Percentiles rank a stretch among this genome's conserved stretches.
These are phyloP conservation scores for Orthonyx spaldingii DNA, from an alignment of 2,113 vertebrate genomes.

Conservation along the genomic window DNA sequence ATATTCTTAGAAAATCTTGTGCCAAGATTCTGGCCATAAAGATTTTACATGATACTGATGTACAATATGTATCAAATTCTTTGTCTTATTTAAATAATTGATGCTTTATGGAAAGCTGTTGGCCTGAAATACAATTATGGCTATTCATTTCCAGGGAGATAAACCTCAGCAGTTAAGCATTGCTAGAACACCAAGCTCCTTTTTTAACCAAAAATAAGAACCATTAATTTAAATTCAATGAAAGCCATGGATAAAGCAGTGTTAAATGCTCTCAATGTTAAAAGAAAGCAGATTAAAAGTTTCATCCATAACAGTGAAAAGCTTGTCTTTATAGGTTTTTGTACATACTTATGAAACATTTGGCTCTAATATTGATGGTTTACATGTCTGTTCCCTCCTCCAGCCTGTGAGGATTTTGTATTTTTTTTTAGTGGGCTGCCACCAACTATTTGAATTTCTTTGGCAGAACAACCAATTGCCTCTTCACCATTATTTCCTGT, in stretches of 20 bases:
- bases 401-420: background rate
- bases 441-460: background rate
- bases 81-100: conserved; percentile 19
- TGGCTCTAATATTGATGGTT: background rate
- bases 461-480: background rate
- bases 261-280: background rate
- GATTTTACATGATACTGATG: conserved; percentile 10
- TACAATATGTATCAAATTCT: background rate
- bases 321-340: background rate
- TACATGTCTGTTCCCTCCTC: background rate
- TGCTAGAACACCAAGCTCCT: conserved; percentile 1
- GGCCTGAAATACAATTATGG: conserved; percentile 16
- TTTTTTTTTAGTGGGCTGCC: background rate
- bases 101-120: conserved; percentile 30
- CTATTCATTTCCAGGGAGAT: conserved; percentile 34
- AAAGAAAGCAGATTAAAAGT: background rate
- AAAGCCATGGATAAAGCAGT: background rate
- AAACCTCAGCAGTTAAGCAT: conserved; percentile 28
- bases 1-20: background rate
- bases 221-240: background rate
- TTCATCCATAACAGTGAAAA: background rate
- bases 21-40: background rate
- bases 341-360: background rate
- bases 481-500: background rate
- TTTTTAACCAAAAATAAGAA: conserved; percentile 27